Evolutionary conservation across 1,140 invertebrate species (phyloP), one percentile per base, ranked within the genome.

Genomic region (Pogonomyrmex californicus): DNA sequence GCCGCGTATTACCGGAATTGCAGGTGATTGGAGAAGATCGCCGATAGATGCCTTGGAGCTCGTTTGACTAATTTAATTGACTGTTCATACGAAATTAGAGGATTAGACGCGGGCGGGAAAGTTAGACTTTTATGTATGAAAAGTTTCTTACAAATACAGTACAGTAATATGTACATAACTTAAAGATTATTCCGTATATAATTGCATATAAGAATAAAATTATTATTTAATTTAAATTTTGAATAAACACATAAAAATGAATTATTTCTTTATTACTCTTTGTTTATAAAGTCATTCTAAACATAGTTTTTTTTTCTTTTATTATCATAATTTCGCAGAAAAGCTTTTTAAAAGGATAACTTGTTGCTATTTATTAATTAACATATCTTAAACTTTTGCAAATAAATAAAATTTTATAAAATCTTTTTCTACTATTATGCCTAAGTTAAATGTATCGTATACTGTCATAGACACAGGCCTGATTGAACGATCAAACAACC

Each of bases 401-500:
- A 33, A 58, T 17, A 23, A 12, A 71, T 23, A n/a, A 62, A 36
- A 60, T 73, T 73, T 60, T 3, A 70, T 41, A 10, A 49, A 60
- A 58, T 73, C 62, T 60, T 54, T 70, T 14, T 47, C 79, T 49
- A 73, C 73, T 75, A 54, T 82, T 68, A 47, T 71, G 47, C 6
- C 33, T 49, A 83, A 12, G 30, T 66, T 65, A 12, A 83, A 88
- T 60, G 68, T 85, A 88, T 88, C 54, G 88, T 73, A 33, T 38
- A 36, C 12, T 66, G 77, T 83, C 87, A 77, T 71, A 63, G 71
- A 83, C 38, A 66, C 68, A 33, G 71, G 7, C 44, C 85, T 90
- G 88, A 86, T 89, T 90, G 87, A 89, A 79, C 85, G 54, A 44
- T 56, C 85, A 75, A 78, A 78, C 68, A 83, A 76, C 47, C 63